Conservation (phyloP, 2,113 vertebrate genomes). For the Neomonachus schauinslandi region DNA sequence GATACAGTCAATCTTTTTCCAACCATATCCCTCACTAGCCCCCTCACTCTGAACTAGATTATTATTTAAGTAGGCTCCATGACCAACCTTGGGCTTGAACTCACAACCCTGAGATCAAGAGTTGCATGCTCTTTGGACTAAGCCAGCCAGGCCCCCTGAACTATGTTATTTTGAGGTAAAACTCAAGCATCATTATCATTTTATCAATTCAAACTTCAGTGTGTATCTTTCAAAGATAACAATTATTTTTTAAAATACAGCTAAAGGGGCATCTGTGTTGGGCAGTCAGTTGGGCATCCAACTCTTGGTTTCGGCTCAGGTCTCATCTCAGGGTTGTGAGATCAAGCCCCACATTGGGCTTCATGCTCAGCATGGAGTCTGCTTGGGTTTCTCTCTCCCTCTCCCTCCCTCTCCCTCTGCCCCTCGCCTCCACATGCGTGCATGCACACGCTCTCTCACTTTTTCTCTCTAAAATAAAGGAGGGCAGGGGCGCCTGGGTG, state of each 20-base stretch:
- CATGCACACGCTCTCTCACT: rapidly evolving
- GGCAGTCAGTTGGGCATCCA: background rate
- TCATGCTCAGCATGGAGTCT: background rate
- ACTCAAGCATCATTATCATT: background rate
- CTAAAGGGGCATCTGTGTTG: background rate
- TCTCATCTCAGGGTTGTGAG: background rate
- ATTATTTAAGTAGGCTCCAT: background rate
- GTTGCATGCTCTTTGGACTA: background rate
- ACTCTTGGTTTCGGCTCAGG: background rate
- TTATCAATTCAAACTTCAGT: background rate
- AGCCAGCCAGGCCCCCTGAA: background rate
- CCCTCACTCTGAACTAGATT: background rate
- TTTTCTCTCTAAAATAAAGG: background rate
- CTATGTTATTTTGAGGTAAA: background rate
- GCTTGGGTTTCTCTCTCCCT: background rate
- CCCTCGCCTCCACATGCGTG: background rate
- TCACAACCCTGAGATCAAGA: background rate
- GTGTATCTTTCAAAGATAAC: background rate
- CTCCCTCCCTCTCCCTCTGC: background rate
- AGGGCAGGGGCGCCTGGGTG: background rate
- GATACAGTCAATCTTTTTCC: background rate
- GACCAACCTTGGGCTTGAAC: background rate
- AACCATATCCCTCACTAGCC: background rate
- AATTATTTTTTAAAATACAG: background rate
- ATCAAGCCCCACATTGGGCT: background rate